phyloP scores from a whole-genome alignment of 2,888 invertebrate species.

The Ormia ochracea region DNA sequence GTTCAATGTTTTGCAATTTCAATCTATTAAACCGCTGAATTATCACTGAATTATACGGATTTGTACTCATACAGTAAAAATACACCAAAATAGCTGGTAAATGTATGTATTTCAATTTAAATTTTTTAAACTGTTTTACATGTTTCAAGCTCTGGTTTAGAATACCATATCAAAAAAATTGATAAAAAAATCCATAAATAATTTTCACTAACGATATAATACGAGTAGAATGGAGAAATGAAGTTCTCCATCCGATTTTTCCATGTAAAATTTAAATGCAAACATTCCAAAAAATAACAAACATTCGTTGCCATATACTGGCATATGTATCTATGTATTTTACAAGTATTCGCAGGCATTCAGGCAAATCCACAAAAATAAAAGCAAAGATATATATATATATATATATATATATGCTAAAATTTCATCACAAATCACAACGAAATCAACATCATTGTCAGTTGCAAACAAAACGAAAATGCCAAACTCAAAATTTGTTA shows the following conservation, averaged over 20 bases:
- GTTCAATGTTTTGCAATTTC: too few relatives aligned
- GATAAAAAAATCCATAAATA: background rate
- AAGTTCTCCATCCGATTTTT: conserved; percentile 22
- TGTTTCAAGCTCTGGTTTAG: background rate
- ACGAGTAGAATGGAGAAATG: background rate
- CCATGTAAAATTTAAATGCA: conserved; percentile 26
- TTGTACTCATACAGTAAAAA: too few relatives aligned
- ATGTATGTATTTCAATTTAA: too few relatives aligned
- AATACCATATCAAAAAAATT: background rate
- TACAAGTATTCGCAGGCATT: conserved; percentile 7
- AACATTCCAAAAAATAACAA: conserved; percentile 34
- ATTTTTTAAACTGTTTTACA: background rate
- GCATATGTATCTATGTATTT: too few relatives aligned
- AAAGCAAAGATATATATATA: too few relatives aligned
- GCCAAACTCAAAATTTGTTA: background rate
- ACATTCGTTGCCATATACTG: background rate
- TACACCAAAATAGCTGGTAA: too few relatives aligned
- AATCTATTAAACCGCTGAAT: too few relatives aligned
- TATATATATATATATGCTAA: conserved; percentile 18
- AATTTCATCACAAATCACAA: conserved; percentile 36
- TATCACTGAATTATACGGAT: too few relatives aligned
- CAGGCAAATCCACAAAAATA: conserved; percentile 26
- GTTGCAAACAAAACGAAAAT: conserved; percentile 3
- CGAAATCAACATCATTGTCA: conserved; percentile 25
- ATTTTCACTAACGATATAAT: background rate